Percentiles rank a stretch among this genome's conserved stretches.
Evolutionary conservation across 2,113 vertebrate genomes (phyloP).

Genomic region (Bolborhynchus lineola): DNA sequence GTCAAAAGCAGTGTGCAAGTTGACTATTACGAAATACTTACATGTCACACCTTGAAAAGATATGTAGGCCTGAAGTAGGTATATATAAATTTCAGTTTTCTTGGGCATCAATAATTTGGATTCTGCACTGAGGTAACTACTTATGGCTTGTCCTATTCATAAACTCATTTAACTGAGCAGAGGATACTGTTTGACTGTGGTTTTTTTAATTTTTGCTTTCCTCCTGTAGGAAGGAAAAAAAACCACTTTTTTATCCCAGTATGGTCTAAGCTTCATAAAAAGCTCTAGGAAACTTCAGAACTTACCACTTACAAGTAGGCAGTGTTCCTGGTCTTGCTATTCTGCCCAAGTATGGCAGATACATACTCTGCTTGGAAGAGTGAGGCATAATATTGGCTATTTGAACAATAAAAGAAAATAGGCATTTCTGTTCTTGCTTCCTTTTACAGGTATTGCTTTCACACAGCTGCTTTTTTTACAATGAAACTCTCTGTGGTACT

Average conservation of each 20-base stretch:
- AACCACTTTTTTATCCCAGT: not conserved
- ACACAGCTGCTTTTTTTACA: not conserved
- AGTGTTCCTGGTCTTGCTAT: not conserved
- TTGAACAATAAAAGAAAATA: not conserved
- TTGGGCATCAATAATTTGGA: not conserved
- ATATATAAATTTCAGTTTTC: not conserved
- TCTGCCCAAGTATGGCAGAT: not conserved
- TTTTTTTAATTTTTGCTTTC: not conserved
- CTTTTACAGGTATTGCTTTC: conserved; percentile 19
- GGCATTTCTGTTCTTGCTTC: not conserved
- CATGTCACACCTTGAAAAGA: not conserved
- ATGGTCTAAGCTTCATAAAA: not conserved
- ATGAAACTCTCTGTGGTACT: not conserved
- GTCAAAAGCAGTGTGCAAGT: not conserved
- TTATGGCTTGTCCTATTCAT: not conserved
- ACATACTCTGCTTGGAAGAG: not conserved
- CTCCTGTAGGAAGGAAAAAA: not conserved
- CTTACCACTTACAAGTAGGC: not conserved
- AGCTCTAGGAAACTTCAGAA: not conserved
- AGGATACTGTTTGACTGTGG: not conserved
- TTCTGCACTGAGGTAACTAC: not conserved
- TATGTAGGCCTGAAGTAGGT: not conserved
- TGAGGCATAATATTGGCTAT: not conserved
- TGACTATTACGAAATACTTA: not conserved
- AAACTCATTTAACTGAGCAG: not conserved